A percentile compares a stretch with the other conserved stretches of the same genome.
These are phyloP conservation scores for Globia sparganii DNA, from an alignment of 2,888 invertebrate species.

Conservation along the genomic window DNA sequence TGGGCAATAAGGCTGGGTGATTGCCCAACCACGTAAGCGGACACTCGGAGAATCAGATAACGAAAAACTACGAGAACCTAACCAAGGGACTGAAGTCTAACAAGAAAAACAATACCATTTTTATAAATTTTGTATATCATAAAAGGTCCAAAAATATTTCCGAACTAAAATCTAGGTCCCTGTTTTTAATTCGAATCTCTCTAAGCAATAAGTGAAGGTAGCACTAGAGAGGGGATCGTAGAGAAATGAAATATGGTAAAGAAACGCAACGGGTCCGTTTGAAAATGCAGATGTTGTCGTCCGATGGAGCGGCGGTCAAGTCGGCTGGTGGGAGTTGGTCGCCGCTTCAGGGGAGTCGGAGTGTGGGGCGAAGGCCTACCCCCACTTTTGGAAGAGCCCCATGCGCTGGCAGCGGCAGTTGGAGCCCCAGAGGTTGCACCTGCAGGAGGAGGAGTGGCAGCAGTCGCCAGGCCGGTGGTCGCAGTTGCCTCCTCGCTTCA, in stretches of 20 bases:
- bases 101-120: conserved; percentile 65
- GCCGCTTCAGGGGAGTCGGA: conserved; percentile 81
- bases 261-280: conserved; percentile 85
- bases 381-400: conserved; percentile 97
- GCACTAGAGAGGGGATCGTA: conserved; percentile 52
- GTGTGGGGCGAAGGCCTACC: conserved; percentile 82
- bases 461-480: conserved; percentile 96
- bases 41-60: conserved; percentile 86
- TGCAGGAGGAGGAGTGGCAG: conserved; percentile 96
- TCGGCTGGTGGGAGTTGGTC: conserved; percentile 84
- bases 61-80: conserved; percentile 69
- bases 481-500: conserved; percentile 95
- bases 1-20: conserved; percentile 94
- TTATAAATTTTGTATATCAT: conserved; percentile 80
- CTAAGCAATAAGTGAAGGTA: conserved; percentile 69
- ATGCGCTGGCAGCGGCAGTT: conserved; percentile 97
- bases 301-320: conserved; percentile 86
- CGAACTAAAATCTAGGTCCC: conserved; percentile 88
- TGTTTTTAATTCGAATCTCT: conserved; percentile 85
- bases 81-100: conserved; percentile 63
- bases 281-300: conserved; percentile 83
- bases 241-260: conserved; percentile 72
- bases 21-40: conserved; percentile 92
- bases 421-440: conserved; percentile 97
- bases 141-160: conserved; percentile 88